Percentiles rank a stretch among this genome's conserved stretches.
phyloP scores from a whole-genome alignment of 2,113 vertebrate genomes.

The Gavia stellata region DNA sequence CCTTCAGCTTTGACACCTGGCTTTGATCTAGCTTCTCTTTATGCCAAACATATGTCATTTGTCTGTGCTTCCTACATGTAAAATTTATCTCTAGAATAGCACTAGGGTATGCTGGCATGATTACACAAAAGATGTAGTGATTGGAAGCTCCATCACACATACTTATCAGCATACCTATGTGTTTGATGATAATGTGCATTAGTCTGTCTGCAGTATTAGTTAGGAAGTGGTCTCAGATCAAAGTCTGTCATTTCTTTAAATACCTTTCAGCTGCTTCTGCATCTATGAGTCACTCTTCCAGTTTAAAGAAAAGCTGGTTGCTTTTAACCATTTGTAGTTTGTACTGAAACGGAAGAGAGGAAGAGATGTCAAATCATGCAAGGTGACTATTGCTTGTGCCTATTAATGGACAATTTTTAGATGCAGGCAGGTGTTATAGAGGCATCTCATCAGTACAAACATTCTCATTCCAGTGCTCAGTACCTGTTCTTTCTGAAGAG shows the following conservation, averaged over 20 bases:
- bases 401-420: background rate
- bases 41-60: background rate
- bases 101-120: background rate
- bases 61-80: background rate
- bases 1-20: background rate
- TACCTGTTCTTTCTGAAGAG: background rate
- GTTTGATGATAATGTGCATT: background rate
- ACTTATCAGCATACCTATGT: background rate
- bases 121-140: background rate
- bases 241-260: background rate
- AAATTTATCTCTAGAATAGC: background rate
- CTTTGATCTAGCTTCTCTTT: conserved; percentile 3
- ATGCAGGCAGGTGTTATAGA: background rate
- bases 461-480: background rate
- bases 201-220: background rate
- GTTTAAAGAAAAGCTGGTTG: background rate
- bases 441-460: background rate
- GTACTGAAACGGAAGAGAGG: background rate
- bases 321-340: background rate
- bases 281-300: background rate
- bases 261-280: background rate
- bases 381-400: background rate
- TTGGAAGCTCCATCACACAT: background rate
- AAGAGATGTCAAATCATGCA: fast-evolving
- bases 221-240: background rate